phyloP scores from a whole-genome alignment of 2,113 vertebrate species.

The Poicephalus meyeri region DNA sequence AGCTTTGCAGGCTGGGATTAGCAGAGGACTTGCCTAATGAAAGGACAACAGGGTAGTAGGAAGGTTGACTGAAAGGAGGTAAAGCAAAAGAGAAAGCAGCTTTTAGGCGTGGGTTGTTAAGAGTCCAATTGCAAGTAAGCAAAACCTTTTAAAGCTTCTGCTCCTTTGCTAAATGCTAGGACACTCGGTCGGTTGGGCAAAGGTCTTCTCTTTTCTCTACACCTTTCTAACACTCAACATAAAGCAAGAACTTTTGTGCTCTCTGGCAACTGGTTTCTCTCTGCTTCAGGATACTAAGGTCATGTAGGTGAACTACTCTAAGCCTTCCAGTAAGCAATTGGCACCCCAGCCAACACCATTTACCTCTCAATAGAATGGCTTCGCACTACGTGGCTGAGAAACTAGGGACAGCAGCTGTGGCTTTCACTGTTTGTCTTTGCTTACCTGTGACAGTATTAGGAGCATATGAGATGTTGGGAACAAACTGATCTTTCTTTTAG shows the following conservation, averaged over 20 bases:
- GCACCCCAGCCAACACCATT: neutral
- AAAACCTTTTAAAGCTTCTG: neutral
- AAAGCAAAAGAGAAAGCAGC: neutral
- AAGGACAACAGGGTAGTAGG: neutral
- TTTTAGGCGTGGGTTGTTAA: neutral
- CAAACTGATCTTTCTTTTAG: neutral
- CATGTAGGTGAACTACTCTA: neutral
- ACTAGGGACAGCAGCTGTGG: neutral
- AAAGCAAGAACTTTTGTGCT: neutral
- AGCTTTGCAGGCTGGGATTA: neutral
- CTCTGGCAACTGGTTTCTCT: neutral
- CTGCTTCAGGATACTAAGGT: neutral
- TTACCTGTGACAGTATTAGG: neutral
- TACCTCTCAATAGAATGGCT: neutral
- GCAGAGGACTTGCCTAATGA: neutral
- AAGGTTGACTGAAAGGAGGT: neutral
- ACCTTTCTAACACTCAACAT: accelerated
- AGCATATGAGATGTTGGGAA: neutral
- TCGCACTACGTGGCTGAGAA: accelerated
- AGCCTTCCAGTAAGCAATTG: neutral
- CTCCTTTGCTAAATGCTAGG: neutral
- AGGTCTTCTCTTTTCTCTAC: neutral
- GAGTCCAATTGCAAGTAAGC: neutral
- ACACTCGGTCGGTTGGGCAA: neutral
- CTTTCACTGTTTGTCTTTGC: neutral